Percentiles rank a stretch among this genome's conserved stretches.
Evolutionary conservation across 2,113 vertebrate species (phyloP).

Genomic region (Protobothrops mucrosquamatus): DNA sequence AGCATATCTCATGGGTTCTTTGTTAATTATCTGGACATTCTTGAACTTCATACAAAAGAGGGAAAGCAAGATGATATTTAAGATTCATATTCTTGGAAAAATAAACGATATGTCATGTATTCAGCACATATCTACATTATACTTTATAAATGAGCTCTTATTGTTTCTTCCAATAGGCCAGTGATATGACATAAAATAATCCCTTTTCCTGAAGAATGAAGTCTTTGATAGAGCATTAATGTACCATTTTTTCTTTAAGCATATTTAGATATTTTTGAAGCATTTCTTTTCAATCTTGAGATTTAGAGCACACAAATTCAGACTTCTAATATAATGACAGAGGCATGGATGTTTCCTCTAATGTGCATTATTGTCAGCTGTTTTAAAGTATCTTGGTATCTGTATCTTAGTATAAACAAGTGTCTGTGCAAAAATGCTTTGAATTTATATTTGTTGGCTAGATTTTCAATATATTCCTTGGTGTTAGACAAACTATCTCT

Average conservation of each 20-base stretch:
- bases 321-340: conserved; percentile 38
- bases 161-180: conserved; percentile 17
- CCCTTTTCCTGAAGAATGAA: conserved; percentile 6
- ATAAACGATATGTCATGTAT: neutral
- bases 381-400: conserved; percentile 55
- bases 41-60: neutral
- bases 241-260: conserved; percentile 27
- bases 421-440: conserved; percentile 45
- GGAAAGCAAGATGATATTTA: neutral
- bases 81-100: conserved; percentile 13
- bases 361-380: conserved; percentile 47
- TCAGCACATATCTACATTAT: conserved; percentile 9
- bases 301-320: conserved; percentile 44
- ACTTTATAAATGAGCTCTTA: conserved; percentile 20
- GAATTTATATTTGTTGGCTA: conserved; percentile 58
- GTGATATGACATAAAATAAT: conserved; percentile 12
- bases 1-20: neutral
- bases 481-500: conserved; percentile 47
- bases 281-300: conserved; percentile 33
- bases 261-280: conserved; percentile 23
- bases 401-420: conserved; percentile 60
- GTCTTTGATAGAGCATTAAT: conserved; percentile 21
- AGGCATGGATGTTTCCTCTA: conserved; percentile 40
- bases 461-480: conserved; percentile 35
- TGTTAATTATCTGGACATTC: neutral